phyloP scores from a whole-genome alignment of 2,113 vertebrate genomes.

The Plotosus lineatus region DNA sequence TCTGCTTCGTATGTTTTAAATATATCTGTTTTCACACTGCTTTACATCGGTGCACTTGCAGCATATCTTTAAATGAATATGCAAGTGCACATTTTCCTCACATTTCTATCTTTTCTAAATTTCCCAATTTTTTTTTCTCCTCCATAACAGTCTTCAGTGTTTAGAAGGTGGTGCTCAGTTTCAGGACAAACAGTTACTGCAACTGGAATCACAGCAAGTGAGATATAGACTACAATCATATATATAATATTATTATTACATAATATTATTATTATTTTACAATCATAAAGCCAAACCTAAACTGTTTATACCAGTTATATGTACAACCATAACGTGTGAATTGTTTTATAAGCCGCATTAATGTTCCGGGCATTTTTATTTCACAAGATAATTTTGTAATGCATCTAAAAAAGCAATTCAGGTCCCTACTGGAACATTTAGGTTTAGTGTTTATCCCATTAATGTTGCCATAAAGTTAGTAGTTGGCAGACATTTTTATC shows the following conservation, averaged over 20 bases:
- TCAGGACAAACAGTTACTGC: neutral
- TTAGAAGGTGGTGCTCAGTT: neutral
- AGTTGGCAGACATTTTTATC: neutral
- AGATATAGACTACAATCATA: neutral
- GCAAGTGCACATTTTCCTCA: neutral
- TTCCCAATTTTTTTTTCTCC: neutral
- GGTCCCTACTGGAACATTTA: constrained; percentile 6
- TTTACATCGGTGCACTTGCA: neutral
- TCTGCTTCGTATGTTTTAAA: neutral
- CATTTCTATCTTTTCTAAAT: neutral
- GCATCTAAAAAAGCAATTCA: neutral
- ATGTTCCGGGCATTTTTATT: neutral
- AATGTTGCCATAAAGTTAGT: neutral
- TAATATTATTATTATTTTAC: neutral
- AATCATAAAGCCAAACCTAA: neutral
- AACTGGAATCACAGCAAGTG: neutral
- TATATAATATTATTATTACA: neutral
- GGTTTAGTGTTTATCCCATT: constrained; percentile 21
- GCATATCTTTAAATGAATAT: neutral
- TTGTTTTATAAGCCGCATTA: neutral
- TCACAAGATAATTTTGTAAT: neutral
- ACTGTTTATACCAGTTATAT: neutral
- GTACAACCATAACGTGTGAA: neutral
- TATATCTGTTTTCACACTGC: neutral
- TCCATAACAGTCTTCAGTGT: neutral